Evolutionary conservation across 2,113 vertebrate species (phyloP), one percentile per base, ranked within the genome.

Genomic region (Rhineura floridana): DNA sequence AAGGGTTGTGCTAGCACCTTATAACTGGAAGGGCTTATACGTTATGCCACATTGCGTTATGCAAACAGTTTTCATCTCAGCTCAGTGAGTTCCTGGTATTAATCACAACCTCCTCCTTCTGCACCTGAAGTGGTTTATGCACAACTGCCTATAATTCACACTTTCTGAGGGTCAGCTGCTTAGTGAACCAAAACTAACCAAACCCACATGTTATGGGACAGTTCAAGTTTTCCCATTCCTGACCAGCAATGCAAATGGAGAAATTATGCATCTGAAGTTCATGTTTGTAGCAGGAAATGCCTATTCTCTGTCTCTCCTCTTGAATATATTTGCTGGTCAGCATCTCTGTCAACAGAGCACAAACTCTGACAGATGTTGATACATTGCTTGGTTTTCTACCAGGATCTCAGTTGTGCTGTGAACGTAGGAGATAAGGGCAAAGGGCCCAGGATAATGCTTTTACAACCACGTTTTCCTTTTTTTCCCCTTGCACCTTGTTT

Each of bases 51-150:
- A 96, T 81, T 95, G 94, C 92, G 90, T 93, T 96, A 92, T 33
- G 0, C 94, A 95, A 96, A 97, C 95, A 95, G 92, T 93, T 94
- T 92, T 91, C 91, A 95, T 90, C 88, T 92, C 89, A 94, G 94
- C 92, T 88, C 83, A 83, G 90, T 84, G 78, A 91, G 90, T 87
- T 95, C 93, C 89, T 91, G 92, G 89, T 95, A 95, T 95, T 93
- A 91, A 88, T 96, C 95, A 95, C 90, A 94, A 84, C 83, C 4
- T 0, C 91, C 90, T 92, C 85, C 90, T 94, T 87, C 91, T 95
- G 87, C 90, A 93, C 91, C 93, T 91, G 91, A 93, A 96, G 92
- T 93, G 91, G 91, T 96, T 96, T 95, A 93, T 50, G 5, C 78
- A 91, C 81, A 96, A 88, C 83, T 89, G 92, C 90, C 94, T 83